phyloP scores from a whole-genome alignment of 2,113 vertebrate genomes.

The Ammodytes dubius region DNA sequence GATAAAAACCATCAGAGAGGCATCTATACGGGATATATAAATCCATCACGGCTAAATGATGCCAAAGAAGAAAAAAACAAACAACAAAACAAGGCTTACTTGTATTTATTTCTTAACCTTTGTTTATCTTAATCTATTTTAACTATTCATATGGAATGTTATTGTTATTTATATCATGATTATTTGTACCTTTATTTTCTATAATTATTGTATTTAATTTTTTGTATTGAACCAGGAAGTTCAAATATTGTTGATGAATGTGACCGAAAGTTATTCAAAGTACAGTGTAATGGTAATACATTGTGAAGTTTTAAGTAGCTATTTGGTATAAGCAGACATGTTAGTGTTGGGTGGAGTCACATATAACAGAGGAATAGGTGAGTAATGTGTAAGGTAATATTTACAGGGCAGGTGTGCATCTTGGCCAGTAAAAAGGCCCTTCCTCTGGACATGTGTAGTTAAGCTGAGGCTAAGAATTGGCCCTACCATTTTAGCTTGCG shows the following conservation, averaged over 20 bases:
- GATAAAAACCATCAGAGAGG: constrained; percentile 46
- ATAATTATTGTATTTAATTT: no score
- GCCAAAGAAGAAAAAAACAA: background rate
- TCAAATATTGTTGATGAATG: background rate
- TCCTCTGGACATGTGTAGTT: constrained; percentile 50
- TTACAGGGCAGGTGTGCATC: constrained; percentile 65
- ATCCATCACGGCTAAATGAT: constrained; percentile 49
- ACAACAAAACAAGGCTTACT: background rate
- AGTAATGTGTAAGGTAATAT: constrained; percentile 27
- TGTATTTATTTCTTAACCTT: no score
- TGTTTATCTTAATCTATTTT: no score
- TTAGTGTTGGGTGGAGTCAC: background rate
- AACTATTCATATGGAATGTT: no score
- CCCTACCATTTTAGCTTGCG: constrained; percentile 35
- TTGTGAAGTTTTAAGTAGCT: background rate
- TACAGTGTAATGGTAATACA: background rate
- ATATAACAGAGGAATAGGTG: constrained; percentile 2
- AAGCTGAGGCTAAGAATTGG: constrained; percentile 33
- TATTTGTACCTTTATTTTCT: no score
- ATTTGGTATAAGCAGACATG: background rate
- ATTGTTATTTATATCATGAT: no score
- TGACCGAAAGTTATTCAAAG: background rate
- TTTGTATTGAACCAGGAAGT: background rate
- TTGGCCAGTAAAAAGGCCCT: constrained; percentile 55
- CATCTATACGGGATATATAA: constrained; percentile 32